phyloP scores from a whole-genome alignment of 1,140 invertebrate species.

The Penaeus indicus region DNA sequence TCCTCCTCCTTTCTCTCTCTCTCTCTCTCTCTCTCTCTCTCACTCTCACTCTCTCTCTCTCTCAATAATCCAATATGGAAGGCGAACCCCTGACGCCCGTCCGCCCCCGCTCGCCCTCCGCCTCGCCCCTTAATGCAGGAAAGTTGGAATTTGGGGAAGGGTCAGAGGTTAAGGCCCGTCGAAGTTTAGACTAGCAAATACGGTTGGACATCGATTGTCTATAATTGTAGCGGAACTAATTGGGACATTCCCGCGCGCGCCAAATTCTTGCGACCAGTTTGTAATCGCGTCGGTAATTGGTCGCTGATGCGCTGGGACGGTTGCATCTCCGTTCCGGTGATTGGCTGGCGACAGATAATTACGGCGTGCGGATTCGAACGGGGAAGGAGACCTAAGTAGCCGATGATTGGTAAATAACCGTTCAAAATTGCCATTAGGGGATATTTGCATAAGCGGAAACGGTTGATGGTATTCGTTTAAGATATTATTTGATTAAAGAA shows the following conservation, averaged over 20 bases:
- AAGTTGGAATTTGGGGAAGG: background rate
- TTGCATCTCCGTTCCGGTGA: constrained; percentile 22
- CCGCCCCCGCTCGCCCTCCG: background rate
- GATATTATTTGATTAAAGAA: too few relatives aligned
- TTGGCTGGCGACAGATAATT: constrained; percentile 12
- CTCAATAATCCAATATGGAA: background rate
- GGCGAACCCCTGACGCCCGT: background rate
- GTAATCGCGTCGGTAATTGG: constrained; percentile 27
- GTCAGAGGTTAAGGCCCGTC: background rate
- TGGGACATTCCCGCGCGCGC: constrained; percentile 17
- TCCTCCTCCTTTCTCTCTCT: background rate
- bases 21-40: constrained; percentile 6
- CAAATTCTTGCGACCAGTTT: constrained; percentile 12
- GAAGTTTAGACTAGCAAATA: background rate
- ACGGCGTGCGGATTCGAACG: background rate
- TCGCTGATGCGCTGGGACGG: background rate
- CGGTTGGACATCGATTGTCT: background rate
- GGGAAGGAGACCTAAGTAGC: background rate
- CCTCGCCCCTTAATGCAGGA: background rate
- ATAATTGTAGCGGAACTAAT: constrained; percentile 33
- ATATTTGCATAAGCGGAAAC: too few relatives aligned
- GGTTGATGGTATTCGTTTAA: too few relatives aligned
- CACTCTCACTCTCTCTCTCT: background rate
- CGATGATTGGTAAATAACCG: too few relatives aligned
- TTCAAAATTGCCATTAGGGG: too few relatives aligned